Evolutionary conservation across 2,113 vertebrate genomes (phyloP).

Genomic region (Ameiurus melas): DNA sequence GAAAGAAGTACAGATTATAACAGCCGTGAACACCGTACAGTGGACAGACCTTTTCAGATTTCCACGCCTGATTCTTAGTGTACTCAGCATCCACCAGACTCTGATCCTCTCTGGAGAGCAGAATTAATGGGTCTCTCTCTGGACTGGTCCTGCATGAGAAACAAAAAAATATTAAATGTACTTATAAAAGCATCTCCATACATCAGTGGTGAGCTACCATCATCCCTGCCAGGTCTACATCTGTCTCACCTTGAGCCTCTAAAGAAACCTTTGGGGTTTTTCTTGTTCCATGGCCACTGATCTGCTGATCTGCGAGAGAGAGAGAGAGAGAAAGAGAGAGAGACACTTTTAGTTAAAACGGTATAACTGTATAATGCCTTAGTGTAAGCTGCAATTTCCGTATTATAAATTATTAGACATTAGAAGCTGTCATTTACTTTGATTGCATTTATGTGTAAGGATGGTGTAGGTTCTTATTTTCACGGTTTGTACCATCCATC

Average conservation of each 20-base stretch:
- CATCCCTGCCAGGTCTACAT: not conserved
- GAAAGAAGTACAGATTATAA: not conserved
- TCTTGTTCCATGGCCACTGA: slow-evolving; percentile 92
- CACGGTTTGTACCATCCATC: not conserved
- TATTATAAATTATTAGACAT: not conserved
- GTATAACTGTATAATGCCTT: not conserved
- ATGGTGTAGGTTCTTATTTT: not conserved
- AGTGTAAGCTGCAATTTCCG: not conserved
- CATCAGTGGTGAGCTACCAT: not conserved
- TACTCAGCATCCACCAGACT: slow-evolving; percentile 93
- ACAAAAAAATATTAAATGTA: not conserved
- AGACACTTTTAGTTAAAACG: not conserved
- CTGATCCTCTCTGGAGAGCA: slow-evolving; percentile 88
- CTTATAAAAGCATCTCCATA: not conserved
- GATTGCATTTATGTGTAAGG: not conserved
- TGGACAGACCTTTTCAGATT: slow-evolving; percentile 87
- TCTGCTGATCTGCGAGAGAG: slow-evolving; percentile 80
- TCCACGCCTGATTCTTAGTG: slow-evolving; percentile 99
- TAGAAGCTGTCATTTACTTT: not conserved
- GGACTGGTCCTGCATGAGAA: slow-evolving; percentile 82
- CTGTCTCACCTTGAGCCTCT: slow-evolving; percentile 89
- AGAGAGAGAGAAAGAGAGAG: slow-evolving; percentile 16
- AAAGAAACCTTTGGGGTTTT: slow-evolving; percentile 90
- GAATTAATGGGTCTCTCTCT: slow-evolving; percentile 93
- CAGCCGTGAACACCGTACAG: not conserved